phyloP scores from a whole-genome alignment of 2,888 invertebrate genomes.

The Latrodectus elegans region DNA sequence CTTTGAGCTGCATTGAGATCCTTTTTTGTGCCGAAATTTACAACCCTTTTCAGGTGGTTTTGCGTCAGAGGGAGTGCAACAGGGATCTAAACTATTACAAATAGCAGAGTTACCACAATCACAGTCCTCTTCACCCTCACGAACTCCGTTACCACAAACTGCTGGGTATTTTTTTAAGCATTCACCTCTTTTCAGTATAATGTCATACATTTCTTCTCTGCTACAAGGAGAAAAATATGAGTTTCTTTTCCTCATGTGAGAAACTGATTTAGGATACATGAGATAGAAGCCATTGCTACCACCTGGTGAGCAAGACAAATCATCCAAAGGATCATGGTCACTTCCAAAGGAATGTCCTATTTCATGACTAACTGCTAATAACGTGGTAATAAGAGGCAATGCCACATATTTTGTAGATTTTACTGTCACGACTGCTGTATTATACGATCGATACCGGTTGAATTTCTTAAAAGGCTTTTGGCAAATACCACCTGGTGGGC shows the following conservation, averaged over 20 bases:
- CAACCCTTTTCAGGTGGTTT: constrained; percentile 43
- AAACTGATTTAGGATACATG: constrained; percentile 45
- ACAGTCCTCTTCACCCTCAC: constrained; percentile 65
- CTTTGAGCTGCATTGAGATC: constrained; percentile 49
- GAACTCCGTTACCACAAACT: constrained; percentile 58
- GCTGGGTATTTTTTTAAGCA: constrained; percentile 23
- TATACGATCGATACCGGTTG: neutral
- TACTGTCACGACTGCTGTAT: constrained; percentile 47
- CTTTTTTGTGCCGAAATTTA: constrained; percentile 21
- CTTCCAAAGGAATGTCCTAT: constrained; percentile 68
- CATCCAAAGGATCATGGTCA: constrained; percentile 48
- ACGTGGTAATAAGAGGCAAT: constrained; percentile 33
- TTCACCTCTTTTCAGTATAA: constrained; percentile 26
- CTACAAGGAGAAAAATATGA: constrained; percentile 67
- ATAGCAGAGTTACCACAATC: constrained; percentile 55
- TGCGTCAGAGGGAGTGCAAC: constrained; percentile 60
- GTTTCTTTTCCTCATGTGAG: constrained; percentile 7
- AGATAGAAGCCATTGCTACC: constrained; percentile 46
- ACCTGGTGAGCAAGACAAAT: constrained; percentile 46
- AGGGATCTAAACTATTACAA: constrained; percentile 80
- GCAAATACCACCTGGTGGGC: constrained; percentile 60
- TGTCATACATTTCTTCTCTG: constrained; percentile 8
- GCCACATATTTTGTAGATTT: neutral
- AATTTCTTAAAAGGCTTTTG: neutral
- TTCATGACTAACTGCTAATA: constrained; percentile 64